Base-by-base conservation (phyloP, 2,113 vertebrate species). In the Burhinus bistriatus region DNA sequence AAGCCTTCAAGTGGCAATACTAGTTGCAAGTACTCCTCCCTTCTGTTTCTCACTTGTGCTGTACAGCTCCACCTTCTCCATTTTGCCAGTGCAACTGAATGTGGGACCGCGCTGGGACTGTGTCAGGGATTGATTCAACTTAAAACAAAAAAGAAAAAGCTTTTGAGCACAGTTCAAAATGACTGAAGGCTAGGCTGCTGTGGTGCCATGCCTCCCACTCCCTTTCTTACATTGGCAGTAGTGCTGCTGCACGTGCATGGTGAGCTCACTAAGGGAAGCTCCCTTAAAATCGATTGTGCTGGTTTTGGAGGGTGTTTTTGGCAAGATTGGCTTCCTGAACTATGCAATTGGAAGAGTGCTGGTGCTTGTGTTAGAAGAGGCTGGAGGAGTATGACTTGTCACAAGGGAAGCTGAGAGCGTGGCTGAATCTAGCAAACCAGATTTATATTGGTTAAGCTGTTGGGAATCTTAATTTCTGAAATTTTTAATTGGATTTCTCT, bases 331-430 rank as follows among this genome's bases (percentile, higher is more conserved):
- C 32, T 75, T 84, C 34, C 72, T 79, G 42, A 87, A 21, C 34
- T 40, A 17, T 30, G 8, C 0, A 0, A 21, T 8, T 40, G 12
- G 13, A 49, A 51, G 29, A 11, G 44, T 16, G 8, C 32, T 51
- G 44, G 21, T 1, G 5, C 64, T 77, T 64, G 4, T 22, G n/a
- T 59, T 89, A 29, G 29, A 23, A 73, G 30, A 26, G 36, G 58
- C 52, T 69, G 62, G 49, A n/a, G 64, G 13, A 9, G 2, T 77
- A 9, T 26, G 44, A 6, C 49, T 89, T 82, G 15, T 38, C 15
- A 8, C n/a, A 45, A 65, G 30, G 51, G 47, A 69, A 54, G 12
- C 26, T 49, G 76, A 68, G 32, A 18, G 21, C 32, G 34, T 3
- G 1, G 4, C 47, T 83, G n/a, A 55, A n/a, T 59, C 38, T 59